A percentile compares a stretch with the other conserved stretches of the same genome.
Conservation (phyloP, 2,797 vertebrate species). For the Gouania willdenowi region DNA sequence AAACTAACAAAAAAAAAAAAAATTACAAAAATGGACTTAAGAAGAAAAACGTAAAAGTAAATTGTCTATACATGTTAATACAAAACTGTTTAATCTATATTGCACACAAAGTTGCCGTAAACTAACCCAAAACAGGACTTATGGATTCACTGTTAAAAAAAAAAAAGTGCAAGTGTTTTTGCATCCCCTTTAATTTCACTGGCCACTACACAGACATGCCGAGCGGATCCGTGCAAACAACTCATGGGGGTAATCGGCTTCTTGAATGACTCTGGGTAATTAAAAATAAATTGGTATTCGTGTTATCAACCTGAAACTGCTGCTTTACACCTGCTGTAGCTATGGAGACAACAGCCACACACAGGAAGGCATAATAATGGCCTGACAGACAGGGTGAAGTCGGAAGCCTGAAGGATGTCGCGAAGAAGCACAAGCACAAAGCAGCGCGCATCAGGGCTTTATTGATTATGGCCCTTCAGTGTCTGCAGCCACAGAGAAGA, state of each 20-base stretch:
- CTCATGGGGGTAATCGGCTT: constrained; percentile 54
- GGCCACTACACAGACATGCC: constrained; percentile 50
- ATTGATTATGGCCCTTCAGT: not conserved
- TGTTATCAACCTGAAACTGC: constrained; percentile 57
- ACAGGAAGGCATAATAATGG: constrained; percentile 45
- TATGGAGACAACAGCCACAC: constrained; percentile 52
- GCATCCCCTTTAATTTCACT: constrained; percentile 48
- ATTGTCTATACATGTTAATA: too few species aligned
- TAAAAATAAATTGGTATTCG: constrained; percentile 61
- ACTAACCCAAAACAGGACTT: constrained; percentile 3
- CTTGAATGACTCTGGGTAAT: constrained; percentile 55
- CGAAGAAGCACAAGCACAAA: too few species aligned
- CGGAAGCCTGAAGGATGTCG: constrained; percentile 21
- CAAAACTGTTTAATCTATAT: constrained; percentile 6
- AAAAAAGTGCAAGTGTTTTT: constrained; percentile 44
- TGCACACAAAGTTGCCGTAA: constrained; percentile 7
- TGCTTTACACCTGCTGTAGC: constrained; percentile 58
- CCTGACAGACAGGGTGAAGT: constrained; percentile 26
- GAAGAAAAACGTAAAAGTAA: too few species aligned
- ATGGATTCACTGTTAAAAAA: not conserved
- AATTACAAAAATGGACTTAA: too few species aligned
- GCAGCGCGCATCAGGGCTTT: constrained; percentile 11
- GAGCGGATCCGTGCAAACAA: constrained; percentile 35
- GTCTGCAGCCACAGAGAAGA: constrained; percentile 6
- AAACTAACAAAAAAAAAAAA: too few species aligned